These are phyloP conservation scores for Lacerta viridis DNA, from an alignment of 2,797 vertebrate species.

Conservation along the genomic window DNA sequence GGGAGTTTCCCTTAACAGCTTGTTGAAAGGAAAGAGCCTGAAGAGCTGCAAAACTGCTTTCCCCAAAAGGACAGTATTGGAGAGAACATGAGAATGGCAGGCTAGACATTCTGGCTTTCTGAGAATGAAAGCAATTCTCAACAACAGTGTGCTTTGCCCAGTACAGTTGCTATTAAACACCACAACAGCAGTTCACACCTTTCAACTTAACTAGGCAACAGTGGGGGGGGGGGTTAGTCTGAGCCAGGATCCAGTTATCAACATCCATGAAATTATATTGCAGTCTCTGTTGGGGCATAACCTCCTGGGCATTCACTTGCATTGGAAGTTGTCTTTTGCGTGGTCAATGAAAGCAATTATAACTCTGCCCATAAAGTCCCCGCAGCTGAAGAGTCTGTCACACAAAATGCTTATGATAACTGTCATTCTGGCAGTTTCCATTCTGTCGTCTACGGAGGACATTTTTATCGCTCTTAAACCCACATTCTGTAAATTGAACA, in stretches of 20 bases:
- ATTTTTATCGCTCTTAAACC: not conserved
- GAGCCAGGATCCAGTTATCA: not conserved
- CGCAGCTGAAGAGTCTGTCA: not conserved
- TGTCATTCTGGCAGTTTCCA: not conserved
- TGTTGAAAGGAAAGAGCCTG: conserved; percentile 27
- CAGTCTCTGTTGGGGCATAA: not conserved
- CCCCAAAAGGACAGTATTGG: conserved; percentile 37
- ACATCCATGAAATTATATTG: conserved; percentile 15
- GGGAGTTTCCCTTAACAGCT: conserved; percentile 3
- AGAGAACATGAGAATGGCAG: not conserved
- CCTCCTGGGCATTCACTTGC: not conserved
- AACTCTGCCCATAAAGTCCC: not conserved
- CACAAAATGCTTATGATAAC: not conserved
- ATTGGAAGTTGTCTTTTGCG: not conserved
- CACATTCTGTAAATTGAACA: not conserved
- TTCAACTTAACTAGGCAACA: not conserved
- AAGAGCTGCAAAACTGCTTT: conserved; percentile 32
- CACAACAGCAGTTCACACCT: not conserved
- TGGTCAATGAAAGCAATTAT: not conserved
- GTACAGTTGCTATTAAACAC: not conserved
- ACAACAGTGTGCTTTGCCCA: not conserved
- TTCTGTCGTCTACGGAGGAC: not conserved
- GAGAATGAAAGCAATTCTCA: not conserved
- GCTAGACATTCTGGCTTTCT: conserved; percentile 8
- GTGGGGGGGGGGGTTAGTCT: not conserved